Base-by-base conservation (phyloP, 1,140 invertebrate genomes). In the Dreissena polymorpha region DNA sequence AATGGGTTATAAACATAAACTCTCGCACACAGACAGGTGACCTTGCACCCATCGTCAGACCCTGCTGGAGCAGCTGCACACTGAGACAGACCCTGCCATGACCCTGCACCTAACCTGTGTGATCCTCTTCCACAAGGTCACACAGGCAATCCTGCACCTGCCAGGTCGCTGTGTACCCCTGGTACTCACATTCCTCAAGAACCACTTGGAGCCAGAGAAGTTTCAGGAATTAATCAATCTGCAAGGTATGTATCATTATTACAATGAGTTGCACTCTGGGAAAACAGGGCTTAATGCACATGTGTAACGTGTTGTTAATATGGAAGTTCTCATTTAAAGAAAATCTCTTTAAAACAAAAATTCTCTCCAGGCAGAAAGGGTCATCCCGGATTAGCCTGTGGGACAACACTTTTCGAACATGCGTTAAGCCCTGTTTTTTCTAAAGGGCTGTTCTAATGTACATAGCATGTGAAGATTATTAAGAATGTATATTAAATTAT, bases 111-210 rank as follows among this genome's bases (percentile, higher is more conserved):
- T 98, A 60, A 95, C 95, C 0, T 95, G 94, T 10, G 94, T 98
- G 64, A 94, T 98, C 39, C 94, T 98, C 25, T 98, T 98, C 88
- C 97, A 96, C 25, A 94, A 95, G 13, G 93, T 95, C 0, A 97
- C 96, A 16, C 95, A 97, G 88, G 69, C 71, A 86, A 96, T 98
- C 93, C 87, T 99, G 18, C 97, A 99, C 91, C 97, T 97, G 14
- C 98, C 97, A 29, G 98, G 98, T 0, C 95, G 97, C 91, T 97
- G 97, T 93, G 96, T 99, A 6, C 96, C 97, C 0, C 94, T 95
- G 25, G 95, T 99, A 83, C 93, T 99, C 25, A 88, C 93, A 1
- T 96, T 95, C 91, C 94, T 99, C 16, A 95, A 96, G 83, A 93
- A 94, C 27, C 94, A 95, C 80, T 91, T 98, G 39, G 94, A 94